phyloP scores from a whole-genome alignment of 2,113 vertebrate species.

The Lipophrys pholis region DNA sequence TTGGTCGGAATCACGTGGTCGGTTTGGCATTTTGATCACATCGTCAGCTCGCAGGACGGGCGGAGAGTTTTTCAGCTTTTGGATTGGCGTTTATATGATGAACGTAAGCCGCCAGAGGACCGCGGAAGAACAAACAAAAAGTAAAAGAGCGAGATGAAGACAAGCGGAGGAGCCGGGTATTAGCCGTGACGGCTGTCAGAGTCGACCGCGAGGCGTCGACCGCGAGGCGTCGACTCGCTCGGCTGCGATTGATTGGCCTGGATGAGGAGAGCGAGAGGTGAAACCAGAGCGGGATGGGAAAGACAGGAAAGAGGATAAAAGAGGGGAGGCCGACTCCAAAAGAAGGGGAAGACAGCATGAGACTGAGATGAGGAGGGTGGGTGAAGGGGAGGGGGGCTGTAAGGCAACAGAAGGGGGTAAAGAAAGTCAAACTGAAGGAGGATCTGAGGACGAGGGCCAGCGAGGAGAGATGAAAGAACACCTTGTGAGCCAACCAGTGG shows the following conservation, averaged over 20 bases:
- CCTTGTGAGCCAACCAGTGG: slow-evolving; percentile 36
- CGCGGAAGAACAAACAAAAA: too few species aligned
- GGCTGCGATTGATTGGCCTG: slow-evolving; percentile 40
- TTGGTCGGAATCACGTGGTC: too few species aligned
- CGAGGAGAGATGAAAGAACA: slow-evolving; percentile 69
- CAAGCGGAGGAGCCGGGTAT: slow-evolving; percentile 4
- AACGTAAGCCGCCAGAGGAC: too few species aligned
- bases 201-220: too few species aligned
- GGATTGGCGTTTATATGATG: too few species aligned
- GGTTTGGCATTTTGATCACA: too few species aligned
- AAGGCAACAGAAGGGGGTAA: slow-evolving; percentile 27
- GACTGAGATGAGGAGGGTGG: slow-evolving; percentile 26
- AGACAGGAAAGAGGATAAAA: slow-evolving; percentile 24
- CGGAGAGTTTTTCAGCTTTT: too few species aligned
- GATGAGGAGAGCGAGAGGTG: background rate
- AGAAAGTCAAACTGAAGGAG: slow-evolving; percentile 54
- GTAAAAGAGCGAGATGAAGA: background rate
- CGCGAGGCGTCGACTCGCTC: too few species aligned
- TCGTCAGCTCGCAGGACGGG: too few species aligned
- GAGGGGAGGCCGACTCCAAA: slow-evolving; percentile 17
- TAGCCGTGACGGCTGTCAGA: slow-evolving; percentile 48
- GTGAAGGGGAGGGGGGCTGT: slow-evolving; percentile 24
- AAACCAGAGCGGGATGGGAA: background rate
- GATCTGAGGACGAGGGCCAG: slow-evolving; percentile 52
- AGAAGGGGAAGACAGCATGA: background rate